Percentiles rank a stretch among this genome's conserved stretches.
Evolutionary conservation across 2,797 vertebrate species (phyloP).

Genomic region (Mycteria americana): DNA sequence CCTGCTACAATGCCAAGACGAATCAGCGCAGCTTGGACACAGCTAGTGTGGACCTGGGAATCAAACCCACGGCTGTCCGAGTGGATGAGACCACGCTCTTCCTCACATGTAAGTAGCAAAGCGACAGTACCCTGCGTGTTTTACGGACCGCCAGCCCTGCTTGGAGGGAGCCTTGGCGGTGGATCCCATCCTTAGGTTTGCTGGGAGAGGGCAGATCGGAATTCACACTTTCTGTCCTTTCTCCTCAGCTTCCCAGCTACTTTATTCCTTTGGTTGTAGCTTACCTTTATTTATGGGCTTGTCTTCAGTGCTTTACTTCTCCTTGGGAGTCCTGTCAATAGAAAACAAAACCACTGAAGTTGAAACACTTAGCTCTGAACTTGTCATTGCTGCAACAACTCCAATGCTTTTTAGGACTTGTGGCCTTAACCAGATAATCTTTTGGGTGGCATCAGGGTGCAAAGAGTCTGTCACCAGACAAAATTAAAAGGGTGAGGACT

Average conservation of each 20-base stretch:
- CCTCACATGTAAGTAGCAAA: conserved; percentile 84
- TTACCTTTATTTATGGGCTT: background rate
- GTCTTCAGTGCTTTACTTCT: background rate
- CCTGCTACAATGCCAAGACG: conserved; percentile 86
- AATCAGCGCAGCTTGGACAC: conserved; percentile 91
- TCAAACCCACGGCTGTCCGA: conserved; percentile 78
- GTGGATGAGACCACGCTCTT: conserved; percentile 79
- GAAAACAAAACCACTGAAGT: background rate
- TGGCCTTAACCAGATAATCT: background rate
- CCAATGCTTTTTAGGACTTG: background rate
- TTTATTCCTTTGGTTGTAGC: background rate
- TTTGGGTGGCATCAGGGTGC: background rate
- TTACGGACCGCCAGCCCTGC: too few relatives aligned
- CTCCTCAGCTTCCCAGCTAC: background rate
- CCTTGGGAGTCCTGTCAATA: background rate
- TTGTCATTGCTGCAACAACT: background rate
- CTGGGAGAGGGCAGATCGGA: background rate
- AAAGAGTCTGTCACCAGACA: background rate
- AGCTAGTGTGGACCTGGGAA: conserved; percentile 81
- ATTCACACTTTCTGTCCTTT: background rate
- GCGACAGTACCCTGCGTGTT: fast-evolving
- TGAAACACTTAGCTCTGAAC: background rate
- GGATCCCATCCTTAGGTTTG: background rate
- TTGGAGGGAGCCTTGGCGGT: background rate
- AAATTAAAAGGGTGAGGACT: background rate